A percentile compares a stretch with the other conserved stretches of the same genome.
phyloP scores from a whole-genome alignment of 2,888 invertebrate genomes.

The Bimastos eiseni region DNA sequence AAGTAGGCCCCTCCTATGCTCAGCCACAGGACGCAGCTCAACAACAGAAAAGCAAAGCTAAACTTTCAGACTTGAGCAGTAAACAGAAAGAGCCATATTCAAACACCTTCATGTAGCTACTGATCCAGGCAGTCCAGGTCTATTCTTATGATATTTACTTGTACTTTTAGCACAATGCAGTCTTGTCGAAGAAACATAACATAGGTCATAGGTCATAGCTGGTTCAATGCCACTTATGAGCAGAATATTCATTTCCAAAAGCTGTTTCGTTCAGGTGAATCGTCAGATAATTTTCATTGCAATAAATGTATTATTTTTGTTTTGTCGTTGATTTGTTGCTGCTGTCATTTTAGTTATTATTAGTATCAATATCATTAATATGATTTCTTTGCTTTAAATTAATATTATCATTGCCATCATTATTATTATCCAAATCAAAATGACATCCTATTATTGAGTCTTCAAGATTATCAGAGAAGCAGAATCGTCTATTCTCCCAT shows the following conservation, averaged over 20 bases:
- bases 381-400: not conserved
- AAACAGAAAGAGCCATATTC: conserved; percentile 4
- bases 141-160: conserved; percentile 6
- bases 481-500: not conserved
- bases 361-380: not conserved
- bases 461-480: not conserved
- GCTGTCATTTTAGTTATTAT: not conserved
- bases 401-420: not conserved
- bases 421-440: not conserved
- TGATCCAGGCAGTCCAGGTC: not conserved
- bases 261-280: not conserved
- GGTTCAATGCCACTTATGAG: not conserved
- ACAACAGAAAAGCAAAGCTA: conserved; percentile 9
- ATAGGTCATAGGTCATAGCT: not conserved
- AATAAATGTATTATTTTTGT: not conserved
- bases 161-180: not conserved
- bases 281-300: not conserved
- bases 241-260: not conserved
- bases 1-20: too few species aligned
- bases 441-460: not conserved
- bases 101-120: not conserved
- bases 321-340: too few species aligned
- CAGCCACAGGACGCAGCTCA: not conserved
- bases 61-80: not conserved
- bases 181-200: not conserved